These are phyloP conservation scores for Loris lydekkerianus DNA, from an alignment of 2,797 vertebrate genomes.

Conservation along the genomic window DNA sequence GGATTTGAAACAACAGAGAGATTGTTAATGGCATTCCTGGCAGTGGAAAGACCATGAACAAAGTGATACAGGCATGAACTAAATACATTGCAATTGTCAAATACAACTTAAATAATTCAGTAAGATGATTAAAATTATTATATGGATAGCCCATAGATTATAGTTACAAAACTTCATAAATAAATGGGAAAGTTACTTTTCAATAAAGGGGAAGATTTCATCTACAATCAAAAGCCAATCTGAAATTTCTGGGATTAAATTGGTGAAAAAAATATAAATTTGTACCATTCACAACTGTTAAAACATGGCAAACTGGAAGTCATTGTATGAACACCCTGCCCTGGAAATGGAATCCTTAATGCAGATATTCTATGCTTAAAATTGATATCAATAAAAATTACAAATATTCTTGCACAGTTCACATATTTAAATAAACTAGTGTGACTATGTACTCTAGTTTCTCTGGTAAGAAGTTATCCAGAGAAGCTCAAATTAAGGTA, in stretches of 20 bases:
- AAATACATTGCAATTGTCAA: background rate
- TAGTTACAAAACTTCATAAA: constrained; percentile 32
- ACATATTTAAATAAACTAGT: constrained; percentile 25
- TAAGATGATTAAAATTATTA: background rate
- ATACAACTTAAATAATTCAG: background rate
- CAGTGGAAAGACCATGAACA: background rate
- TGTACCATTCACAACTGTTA: background rate
- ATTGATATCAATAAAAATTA: constrained; percentile 20
- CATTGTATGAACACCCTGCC: background rate
- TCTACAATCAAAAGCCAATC: background rate
- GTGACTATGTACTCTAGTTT: background rate
- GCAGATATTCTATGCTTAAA: background rate
- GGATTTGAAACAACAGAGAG: background rate
- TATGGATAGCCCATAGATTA: background rate
- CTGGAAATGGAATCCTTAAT: constrained; percentile 10
- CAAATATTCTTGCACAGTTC: background rate
- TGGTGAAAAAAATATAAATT: background rate
- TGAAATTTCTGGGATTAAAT: constrained; percentile 36
- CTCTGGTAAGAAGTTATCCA: constrained; percentile 23
- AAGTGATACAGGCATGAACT: background rate
- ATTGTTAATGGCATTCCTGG: background rate
- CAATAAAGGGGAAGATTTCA: constrained; percentile 1
- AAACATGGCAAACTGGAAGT: background rate
- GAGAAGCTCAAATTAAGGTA: background rate
- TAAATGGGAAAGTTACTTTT: constrained; percentile 1